Evolutionary conservation across 2,113 vertebrate genomes (phyloP), one percentile per base, ranked within the genome.

Genomic region (Theropithecus gelada): DNA sequence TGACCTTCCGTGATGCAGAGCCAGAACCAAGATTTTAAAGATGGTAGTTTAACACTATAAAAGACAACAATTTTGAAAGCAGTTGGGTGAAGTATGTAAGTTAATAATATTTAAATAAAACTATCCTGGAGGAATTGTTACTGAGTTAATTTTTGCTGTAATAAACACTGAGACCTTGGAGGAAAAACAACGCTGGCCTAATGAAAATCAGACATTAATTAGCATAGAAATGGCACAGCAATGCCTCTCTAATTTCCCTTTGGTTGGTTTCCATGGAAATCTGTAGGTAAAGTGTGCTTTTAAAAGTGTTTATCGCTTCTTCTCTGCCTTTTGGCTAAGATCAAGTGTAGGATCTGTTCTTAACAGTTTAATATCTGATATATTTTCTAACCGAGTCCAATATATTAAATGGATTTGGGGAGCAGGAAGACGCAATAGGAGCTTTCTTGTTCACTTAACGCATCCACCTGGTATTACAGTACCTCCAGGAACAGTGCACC

Each of bases 181-280:
- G 82, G 64, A 20, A 81, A 97, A 75, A 78, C n/a, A 83, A 25
- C 23, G 4, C 81, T n/a, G n/a, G n/a, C 64, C 93, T 64, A 23
- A 73, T 38, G 78, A 96, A 94, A 94, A 43, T 61, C 61, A 64
- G 22, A 57, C 59, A 27, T 82, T 50, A 57, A 12, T 68, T 79
- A 5, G 23, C 79, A 22, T 30, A 75, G 43, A 93, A 88, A 80
- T 22, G 27, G n/a, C 38, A 38, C 11, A 11, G 73, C 87, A 50
- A 27, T 57, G 22, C 13, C 61, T 55, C 57, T 81, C 73, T 81
- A 23, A 64, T 81, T 93, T 82, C 22, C n/a, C 68, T 75, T 90
- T 91, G 30, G 45, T 86, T 79, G 61, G 61, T 92, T 94, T 96
- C 95, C 95, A 82, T 55, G 86, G 91, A 81, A 91, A 94, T 87